phyloP scores from a whole-genome alignment of 2,888 invertebrate species.

The Gibbula magus region DNA sequence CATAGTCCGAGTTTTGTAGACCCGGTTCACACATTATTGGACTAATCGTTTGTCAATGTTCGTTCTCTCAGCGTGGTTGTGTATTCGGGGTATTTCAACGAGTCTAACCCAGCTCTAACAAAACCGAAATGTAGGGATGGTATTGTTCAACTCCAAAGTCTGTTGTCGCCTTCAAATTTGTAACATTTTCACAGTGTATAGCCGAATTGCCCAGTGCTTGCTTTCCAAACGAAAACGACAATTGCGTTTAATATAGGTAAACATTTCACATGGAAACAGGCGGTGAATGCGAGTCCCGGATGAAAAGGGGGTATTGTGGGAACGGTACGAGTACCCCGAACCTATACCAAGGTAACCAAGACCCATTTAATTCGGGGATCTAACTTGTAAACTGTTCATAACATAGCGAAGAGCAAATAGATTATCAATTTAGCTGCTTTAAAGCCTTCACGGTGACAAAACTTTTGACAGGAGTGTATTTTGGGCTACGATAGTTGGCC shows the following conservation, averaged over 20 bases:
- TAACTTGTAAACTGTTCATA: conserved; percentile 14
- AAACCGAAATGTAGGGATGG: background rate
- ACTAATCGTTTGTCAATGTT: conserved; percentile 6
- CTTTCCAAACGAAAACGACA: conserved; percentile 33
- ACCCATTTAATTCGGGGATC: conserved; percentile 13
- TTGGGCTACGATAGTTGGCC: background rate
- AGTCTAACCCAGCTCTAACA: background rate
- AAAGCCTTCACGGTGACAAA: background rate
- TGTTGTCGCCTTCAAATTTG: conserved; percentile 20
- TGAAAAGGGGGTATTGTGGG: background rate
- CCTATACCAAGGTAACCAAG: background rate
- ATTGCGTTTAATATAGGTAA: conserved; percentile 38
- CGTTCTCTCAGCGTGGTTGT: background rate
- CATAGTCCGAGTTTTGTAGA: background rate
- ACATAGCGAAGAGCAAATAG: background rate
- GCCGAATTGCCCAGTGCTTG: conserved; percentile 29
- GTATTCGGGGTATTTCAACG: conserved; percentile 14
- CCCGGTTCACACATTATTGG: conserved; percentile 11
- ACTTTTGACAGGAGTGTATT: conserved; percentile 12
- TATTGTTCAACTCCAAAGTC: background rate
- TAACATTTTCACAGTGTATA: conserved; percentile 21
- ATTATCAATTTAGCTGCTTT: background rate
- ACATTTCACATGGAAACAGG: conserved; percentile 14
- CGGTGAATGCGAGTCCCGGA: background rate
- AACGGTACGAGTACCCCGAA: background rate